Conservation (phyloP, 2,888 invertebrate genomes). For the Ephialtes manifestator region DNA sequence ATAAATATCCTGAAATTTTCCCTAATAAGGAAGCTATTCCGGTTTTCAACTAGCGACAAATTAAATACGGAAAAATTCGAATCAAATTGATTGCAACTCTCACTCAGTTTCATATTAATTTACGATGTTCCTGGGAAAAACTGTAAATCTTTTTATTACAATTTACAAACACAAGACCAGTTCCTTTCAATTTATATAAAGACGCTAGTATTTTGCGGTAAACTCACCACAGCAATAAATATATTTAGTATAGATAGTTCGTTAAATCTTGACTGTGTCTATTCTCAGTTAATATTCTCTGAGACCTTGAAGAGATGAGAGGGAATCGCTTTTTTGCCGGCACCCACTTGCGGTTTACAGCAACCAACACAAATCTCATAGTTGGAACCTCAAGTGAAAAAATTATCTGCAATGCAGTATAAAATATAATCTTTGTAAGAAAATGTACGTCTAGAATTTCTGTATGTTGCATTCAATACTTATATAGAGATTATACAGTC, state of each 20-base stretch:
- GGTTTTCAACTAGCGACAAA: not conserved
- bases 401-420: too few species aligned
- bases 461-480: too few species aligned
- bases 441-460: too few species aligned
- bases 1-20: not conserved
- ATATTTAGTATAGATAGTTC: slow-evolving; percentile 4
- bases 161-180: not conserved
- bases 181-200: slow-evolving; percentile 9
- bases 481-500: too few species aligned
- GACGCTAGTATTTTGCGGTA: slow-evolving; percentile 1
- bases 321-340: slow-evolving; percentile 18
- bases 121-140: not conserved
- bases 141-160: not conserved
- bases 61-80: not conserved
- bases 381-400: slow-evolving; percentile 4
- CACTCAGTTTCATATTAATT: slow-evolving; percentile 13
- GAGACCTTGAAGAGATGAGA: slow-evolving; percentile 6
- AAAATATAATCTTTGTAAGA: too few species aligned
- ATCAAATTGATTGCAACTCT: not conserved
- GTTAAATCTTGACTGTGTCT: not conserved
- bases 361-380: slow-evolving; percentile 37
- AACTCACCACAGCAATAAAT: slow-evolving; percentile 35
- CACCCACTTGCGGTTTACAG: slow-evolving; percentile 38
- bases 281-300: not conserved
- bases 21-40: not conserved